Base-by-base conservation (phyloP, 2,113 vertebrate genomes). In the Hippocampus abdominalis region DNA sequence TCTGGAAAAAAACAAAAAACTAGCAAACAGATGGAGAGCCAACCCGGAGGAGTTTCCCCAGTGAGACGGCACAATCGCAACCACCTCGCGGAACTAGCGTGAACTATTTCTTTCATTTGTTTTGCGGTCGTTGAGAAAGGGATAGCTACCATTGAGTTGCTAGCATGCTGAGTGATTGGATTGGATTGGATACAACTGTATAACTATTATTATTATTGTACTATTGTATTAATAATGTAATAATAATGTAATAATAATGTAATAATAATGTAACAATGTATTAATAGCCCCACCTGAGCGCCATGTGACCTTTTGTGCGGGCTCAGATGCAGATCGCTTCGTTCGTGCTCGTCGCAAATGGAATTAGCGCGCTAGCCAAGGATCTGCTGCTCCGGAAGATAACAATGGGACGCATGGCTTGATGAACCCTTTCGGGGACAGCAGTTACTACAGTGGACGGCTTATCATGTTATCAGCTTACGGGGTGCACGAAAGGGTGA, bases 261-360 rank as follows among this genome's bases (percentile, higher is more conserved):
- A n/a, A n/a, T n/a, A n/a, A n/a, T n/a, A n/a, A n/a, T n/a, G n/a
- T n/a, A n/a, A n/a, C n/a, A n/a, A n/a, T n/a, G n/a, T n/a, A n/a
- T n/a, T n/a, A 36, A 6, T 36, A 36, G 6, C 49, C 23, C 74
- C 66, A 51, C 64, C n/a, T 76, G 69, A 49, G 39, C 64, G 21
- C 12, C 23, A 42, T 39, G 29, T 74, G 63, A 82, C 79, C 80
- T 86, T 81, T 81, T 79, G 23, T 73, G 83, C 75, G 73, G 59
- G 42, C 66, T 71, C 25, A 68, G 36, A 56, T 64, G 18, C 44
- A 36, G 32, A 42, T 18, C 13, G 36, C 25, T 69, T 46, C 66
- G 46, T 69, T 72, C 79, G 62, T 76, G 15, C 42, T 68, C 62
- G 46, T 65, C 21, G 44, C 59, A 72, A 83, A 80, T 77, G 27